These are phyloP conservation scores for Nematostella vectensis DNA, from an alignment of 92 coral and sea anemone genomes.

Conservation along the genomic window DNA sequence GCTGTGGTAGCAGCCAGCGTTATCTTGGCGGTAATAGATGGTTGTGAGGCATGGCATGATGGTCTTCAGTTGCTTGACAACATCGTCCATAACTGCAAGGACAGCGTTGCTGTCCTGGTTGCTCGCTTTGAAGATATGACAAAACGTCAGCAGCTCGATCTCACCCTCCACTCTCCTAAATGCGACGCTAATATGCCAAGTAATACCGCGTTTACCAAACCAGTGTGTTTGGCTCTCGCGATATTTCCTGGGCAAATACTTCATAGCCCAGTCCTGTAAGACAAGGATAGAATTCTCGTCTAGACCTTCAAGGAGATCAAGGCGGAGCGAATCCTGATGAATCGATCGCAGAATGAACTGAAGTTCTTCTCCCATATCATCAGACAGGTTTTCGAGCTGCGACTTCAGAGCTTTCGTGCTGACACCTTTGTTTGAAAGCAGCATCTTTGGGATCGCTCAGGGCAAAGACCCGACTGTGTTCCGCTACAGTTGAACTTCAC, in stretches of 20 bases:
- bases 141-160: no score
- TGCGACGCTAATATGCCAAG: conserved; percentile 45
- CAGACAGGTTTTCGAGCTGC: conserved; percentile 1
- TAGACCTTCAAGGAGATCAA: conserved; percentile 16
- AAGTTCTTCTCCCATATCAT: conserved; percentile 17
- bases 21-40: conserved; percentile 44
- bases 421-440: background rate
- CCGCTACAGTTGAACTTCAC: conserved; percentile 8
- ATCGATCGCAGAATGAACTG: conserved; percentile 19
- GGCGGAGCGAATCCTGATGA: conserved; percentile 33
- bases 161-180: conserved; percentile 10
- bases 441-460: conserved; percentile 10
- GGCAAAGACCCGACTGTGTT: conserved; percentile 15
- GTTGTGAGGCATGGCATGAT: conserved; percentile 6
- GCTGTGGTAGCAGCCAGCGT: conserved; percentile 68
- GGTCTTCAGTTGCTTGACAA: conserved; percentile 2
- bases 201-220: conserved; percentile 31
- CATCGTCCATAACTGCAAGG: no score
- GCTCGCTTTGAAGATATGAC: no score
- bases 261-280: conserved; percentile 36
- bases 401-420: conserved; percentile 4
- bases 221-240: conserved; percentile 37
- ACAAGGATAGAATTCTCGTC: conserved; percentile 6
- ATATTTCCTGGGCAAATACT: conserved; percentile 29
- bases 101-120: no score